A percentile compares a stretch with the other conserved stretches of the same genome.
These are phyloP conservation scores for Leptura quadrifasciata DNA, from an alignment of 2,888 invertebrate species.

Conservation along the genomic window DNA sequence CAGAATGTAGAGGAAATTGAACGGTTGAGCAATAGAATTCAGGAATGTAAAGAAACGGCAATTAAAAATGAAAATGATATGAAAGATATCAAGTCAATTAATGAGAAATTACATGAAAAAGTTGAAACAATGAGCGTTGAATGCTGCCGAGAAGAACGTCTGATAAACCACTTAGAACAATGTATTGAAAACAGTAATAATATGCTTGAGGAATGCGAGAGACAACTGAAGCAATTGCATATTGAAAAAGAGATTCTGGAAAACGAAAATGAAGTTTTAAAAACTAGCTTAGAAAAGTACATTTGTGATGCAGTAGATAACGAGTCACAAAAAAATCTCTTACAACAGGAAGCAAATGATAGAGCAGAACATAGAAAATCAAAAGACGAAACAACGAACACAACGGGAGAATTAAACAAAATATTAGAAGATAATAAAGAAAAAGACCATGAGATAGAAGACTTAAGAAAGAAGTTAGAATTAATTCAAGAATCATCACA, in stretches of 20 bases:
- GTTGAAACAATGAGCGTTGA: conserved; percentile 16
- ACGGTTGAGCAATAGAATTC: not conserved
- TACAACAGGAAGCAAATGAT: conserved; percentile 33
- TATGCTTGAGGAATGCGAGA: conserved; percentile 49
- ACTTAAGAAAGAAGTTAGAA: conserved; percentile 37
- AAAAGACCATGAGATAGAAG: conserved; percentile 41
- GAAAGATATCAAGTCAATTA: not conserved
- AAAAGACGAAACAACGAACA: conserved; percentile 1
- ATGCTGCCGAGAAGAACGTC: conserved; percentile 39
- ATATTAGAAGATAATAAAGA: conserved; percentile 29
- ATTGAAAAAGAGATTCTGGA: conserved; percentile 39
- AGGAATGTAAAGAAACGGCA: not conserved
- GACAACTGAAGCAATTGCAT: conserved; percentile 48
- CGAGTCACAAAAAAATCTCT: conserved; percentile 32
- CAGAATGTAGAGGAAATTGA: not conserved
- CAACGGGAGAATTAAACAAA: conserved; percentile 39
- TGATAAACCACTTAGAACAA: conserved; percentile 47
- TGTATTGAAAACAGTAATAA: conserved; percentile 51
- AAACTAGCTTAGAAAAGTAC: conserved; percentile 23
- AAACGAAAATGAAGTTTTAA: conserved; percentile 37
- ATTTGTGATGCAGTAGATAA: conserved; percentile 27
- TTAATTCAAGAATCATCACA: conserved; percentile 37
- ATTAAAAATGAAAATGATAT: not conserved
- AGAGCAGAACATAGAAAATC: conserved; percentile 27
- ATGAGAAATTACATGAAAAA: conserved; percentile 18